Conservation (phyloP, 2,113 vertebrate species). For the Apus apus region DNA sequence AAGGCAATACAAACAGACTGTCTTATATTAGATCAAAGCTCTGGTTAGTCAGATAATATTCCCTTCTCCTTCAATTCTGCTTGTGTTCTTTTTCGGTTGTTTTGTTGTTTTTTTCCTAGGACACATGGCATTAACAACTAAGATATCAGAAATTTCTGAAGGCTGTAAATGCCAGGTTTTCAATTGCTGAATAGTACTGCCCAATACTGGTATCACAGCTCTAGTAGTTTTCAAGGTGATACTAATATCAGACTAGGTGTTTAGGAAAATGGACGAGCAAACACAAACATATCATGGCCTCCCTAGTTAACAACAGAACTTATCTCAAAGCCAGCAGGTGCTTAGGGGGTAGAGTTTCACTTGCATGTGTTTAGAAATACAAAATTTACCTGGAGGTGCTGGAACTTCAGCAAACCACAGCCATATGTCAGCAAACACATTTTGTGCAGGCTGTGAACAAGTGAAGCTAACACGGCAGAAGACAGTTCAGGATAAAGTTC, state of each 20-base stretch:
- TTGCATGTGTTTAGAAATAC: not conserved
- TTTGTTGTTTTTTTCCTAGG: not conserved
- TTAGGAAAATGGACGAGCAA: not conserved
- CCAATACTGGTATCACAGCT: not conserved
- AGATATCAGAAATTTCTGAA: not conserved
- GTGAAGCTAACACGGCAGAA: slow-evolving; percentile 79
- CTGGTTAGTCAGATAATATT: not conserved
- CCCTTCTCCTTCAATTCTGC: not conserved
- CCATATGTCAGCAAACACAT: slow-evolving; percentile 85
- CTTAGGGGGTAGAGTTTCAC: not conserved
- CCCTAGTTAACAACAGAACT: not conserved
- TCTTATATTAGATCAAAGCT: not conserved
- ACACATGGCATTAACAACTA: not conserved
- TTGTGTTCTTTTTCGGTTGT: not conserved
- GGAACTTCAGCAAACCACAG: slow-evolving; percentile 92
- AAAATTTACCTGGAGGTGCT: slow-evolving; percentile 88
- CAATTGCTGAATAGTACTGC: not conserved
- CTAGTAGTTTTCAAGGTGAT: not conserved
- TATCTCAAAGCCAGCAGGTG: not conserved
- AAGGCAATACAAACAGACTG: not conserved
- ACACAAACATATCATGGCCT: not conserved
- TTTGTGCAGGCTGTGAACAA: slow-evolving; percentile 82
- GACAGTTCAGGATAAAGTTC: slow-evolving; percentile 87
- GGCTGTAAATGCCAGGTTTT: not conserved
- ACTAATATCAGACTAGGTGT: not conserved